Evolutionary conservation across 2,888 invertebrate genomes (phyloP).

Genomic region (Molanna angustata): DNA sequence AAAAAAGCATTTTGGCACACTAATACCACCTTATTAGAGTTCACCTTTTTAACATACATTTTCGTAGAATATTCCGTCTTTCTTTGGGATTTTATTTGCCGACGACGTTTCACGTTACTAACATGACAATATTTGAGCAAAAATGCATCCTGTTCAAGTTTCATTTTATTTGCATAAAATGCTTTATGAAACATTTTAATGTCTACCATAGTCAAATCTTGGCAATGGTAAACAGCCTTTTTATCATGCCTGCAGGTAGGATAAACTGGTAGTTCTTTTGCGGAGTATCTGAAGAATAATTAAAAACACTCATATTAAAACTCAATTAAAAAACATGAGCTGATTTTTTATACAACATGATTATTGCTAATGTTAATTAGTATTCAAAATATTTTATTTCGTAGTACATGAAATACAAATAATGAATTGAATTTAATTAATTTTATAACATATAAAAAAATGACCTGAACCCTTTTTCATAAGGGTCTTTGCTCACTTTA

Average conservation of each 20-base stretch:
- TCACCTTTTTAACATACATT: neutral
- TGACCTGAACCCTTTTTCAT: neutral
- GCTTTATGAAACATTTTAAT: conserved; percentile 1
- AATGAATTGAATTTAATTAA: neutral
- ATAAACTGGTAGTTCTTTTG: neutral
- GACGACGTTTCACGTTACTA: conserved; percentile 1
- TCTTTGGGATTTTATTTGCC: neutral
- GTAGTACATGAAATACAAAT: too few species aligned
- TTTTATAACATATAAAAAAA: neutral
- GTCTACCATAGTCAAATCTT: conserved; percentile 4
- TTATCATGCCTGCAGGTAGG: neutral
- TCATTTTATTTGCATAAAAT: conserved; percentile 4
- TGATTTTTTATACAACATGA: too few species aligned
- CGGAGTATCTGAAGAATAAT: conserved; percentile 1
- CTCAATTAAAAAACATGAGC: neutral
- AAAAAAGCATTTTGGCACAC: conserved; percentile 4
- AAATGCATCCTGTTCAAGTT: conserved; percentile 12
- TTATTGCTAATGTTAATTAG: too few species aligned
- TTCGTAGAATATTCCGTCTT: neutral
- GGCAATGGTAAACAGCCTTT: neutral
- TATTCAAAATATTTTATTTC: too few species aligned
- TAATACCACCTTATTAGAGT: neutral
- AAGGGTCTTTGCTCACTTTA: neutral
- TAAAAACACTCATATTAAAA: neutral
- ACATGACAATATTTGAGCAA: conserved; percentile 7